A percentile compares a stretch with the other conserved stretches of the same genome.
These are phyloP conservation scores for Papilio polytes DNA, from an alignment of 1,140 invertebrate species.

Conservation along the genomic window DNA sequence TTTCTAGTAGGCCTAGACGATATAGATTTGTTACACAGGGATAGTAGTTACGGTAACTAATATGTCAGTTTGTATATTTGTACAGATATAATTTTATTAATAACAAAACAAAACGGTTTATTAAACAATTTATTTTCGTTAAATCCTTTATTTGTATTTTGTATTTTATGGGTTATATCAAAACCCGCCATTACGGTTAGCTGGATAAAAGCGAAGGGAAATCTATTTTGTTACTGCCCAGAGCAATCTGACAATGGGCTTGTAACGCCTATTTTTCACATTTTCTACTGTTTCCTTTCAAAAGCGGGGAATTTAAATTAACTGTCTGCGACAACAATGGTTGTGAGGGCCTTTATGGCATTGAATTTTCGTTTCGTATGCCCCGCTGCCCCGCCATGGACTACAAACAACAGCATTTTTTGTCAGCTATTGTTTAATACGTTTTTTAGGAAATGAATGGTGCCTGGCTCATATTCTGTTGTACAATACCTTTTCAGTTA, in stretches of 20 bases:
- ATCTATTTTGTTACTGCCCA: constrained; percentile 25
- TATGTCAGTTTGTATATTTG: too few species aligned
- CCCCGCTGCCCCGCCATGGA: constrained; percentile 14
- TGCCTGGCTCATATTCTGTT: not conserved
- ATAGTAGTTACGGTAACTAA: too few species aligned
- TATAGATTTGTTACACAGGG: too few species aligned
- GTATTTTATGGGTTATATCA: not conserved
- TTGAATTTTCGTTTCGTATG: constrained; percentile 34
- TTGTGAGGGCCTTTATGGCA: constrained; percentile 38
- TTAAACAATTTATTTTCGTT: not conserved
- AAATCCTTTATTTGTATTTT: not conserved
- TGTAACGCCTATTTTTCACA: constrained; percentile 39
- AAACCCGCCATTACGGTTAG: not conserved
- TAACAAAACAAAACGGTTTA: not conserved
- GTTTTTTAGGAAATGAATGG: constrained; percentile 32
- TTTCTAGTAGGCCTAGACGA: too few species aligned
- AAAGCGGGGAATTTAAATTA: constrained; percentile 38
- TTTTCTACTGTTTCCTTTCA: constrained; percentile 40
- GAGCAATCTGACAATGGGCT: constrained; percentile 21
- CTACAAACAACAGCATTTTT: constrained; percentile 33
- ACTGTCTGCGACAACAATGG: constrained; percentile 39
- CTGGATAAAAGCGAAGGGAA: constrained; percentile 2
- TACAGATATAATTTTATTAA: not conserved
- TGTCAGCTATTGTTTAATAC: constrained; percentile 36
- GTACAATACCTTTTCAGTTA: not conserved